These are phyloP conservation scores for Apis cerana DNA, from an alignment of 1,140 invertebrate species.

Conservation along the genomic window DNA sequence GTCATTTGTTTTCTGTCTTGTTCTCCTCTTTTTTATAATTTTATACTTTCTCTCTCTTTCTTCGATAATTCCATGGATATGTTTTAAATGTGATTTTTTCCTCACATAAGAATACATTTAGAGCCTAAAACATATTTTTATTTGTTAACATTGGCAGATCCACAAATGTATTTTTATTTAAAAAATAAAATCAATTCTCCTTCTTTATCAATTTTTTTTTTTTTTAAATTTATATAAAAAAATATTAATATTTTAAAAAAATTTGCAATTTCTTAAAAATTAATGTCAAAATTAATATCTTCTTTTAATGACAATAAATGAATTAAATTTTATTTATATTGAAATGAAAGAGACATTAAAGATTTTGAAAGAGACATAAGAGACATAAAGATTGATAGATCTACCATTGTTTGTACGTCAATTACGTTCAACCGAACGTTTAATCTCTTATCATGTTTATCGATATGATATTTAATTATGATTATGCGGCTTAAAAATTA, in stretches of 20 bases:
- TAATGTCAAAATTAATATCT: neutral
- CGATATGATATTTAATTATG: conserved; percentile 56
- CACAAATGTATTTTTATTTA: neutral
- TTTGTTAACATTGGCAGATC: conserved; percentile 18
- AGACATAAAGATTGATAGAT: neutral
- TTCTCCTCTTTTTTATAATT: neutral
- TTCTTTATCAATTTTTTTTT: neutral
- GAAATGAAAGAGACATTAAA: neutral
- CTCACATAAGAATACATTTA: conserved; percentile 59
- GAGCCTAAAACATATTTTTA: conserved; percentile 54
- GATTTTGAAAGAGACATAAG: no score
- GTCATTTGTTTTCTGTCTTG: neutral
- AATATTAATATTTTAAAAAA: neutral
- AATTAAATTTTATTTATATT: neutral
- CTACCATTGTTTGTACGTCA: conserved; percentile 29
- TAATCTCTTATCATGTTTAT: conserved; percentile 52
- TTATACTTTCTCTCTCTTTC: neutral
- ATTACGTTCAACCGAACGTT: conserved; percentile 34
- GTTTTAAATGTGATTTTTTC: conserved; percentile 29
- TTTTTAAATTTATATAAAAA: neutral
- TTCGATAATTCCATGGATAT: conserved; percentile 30
- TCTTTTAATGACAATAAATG: neutral
- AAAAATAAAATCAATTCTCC: neutral
- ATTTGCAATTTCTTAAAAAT: neutral
- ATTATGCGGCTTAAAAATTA: conserved; percentile 61